Conservation (phyloP, 1,140 invertebrate genomes). For the Whitmania pigra region DNA sequence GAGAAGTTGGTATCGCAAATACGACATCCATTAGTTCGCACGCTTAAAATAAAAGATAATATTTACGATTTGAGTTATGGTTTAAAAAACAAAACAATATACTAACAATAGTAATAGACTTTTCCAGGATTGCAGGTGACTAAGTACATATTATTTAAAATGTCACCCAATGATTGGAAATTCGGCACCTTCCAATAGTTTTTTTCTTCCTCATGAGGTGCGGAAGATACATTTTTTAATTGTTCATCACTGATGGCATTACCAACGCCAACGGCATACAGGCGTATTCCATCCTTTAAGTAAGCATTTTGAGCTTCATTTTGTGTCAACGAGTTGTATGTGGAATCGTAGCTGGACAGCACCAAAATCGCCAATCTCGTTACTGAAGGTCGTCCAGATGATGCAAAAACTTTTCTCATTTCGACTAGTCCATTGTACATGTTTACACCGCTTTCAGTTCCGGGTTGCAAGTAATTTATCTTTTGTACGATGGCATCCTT, state of each 20-base stretch:
- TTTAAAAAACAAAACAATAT: background rate
- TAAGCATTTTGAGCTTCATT: constrained; percentile 3
- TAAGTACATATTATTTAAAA: background rate
- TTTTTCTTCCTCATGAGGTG: constrained; percentile 12
- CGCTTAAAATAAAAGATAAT: background rate
- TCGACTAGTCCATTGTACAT: constrained; percentile 3
- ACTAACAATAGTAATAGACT: background rate
- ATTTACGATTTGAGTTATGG: background rate
- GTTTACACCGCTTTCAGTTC: background rate
- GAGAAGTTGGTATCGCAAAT: background rate
- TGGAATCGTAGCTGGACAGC: constrained; percentile 28
- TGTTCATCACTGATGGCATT: constrained; percentile 15
- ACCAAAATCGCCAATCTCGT: constrained; percentile 35
- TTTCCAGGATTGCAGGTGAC: constrained; percentile 2
- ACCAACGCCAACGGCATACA: constrained; percentile 15
- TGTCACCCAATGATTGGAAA: background rate
- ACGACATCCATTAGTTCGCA: background rate
- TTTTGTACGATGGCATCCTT: background rate
- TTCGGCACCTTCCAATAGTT: constrained; percentile 19
- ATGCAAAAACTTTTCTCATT: background rate
- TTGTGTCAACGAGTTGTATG: background rate
- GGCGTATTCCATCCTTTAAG: constrained; percentile 7
- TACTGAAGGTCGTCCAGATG: constrained; percentile 29
- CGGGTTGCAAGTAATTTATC: background rate
- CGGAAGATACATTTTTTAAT: constrained; percentile 18